Evolutionary conservation across 64 coral and sea anemone genomes (phyloP), one percentile per base, ranked within the genome.

Genomic region (Pachyseris speciosa): DNA sequence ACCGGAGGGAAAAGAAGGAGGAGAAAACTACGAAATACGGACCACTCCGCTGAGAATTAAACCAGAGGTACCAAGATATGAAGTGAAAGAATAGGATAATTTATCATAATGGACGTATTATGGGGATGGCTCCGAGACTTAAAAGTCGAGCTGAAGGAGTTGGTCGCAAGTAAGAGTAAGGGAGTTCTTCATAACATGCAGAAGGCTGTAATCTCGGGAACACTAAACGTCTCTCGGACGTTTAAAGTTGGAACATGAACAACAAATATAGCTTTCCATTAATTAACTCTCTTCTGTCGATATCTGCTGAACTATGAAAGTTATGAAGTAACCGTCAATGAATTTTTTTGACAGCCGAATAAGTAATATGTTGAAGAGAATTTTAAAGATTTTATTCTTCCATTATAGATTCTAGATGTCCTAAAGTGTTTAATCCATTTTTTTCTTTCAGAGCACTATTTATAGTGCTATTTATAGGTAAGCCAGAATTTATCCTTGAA

Each of bases 111-210:
- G 68, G 63, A 69, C 83, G 38, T 86, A 69, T 37, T 86, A 8
- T 20, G 83, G 42, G 83, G 83, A 19, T 86, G 83, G 83, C 48
- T 22, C 33, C 31, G 7, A 29, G 60, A 50, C 61, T 67, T 85
- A 68, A n/a, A 69, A 48, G 64, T 51, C 9, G 32, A 29, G 27
- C 25, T 87, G 48, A 67, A 74, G 50, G 59, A 88, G 60, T 57
- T 88, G 57, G 85, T 88, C 38, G 50, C 48, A 24, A 88, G 51
- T 24, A 73, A 74, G 59, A 53, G 50, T 74, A 75, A 74, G 67
- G 85, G 48, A 48, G 85, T 74, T 51, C 69, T 88, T 10, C 48
- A 61, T 37, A 74, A 74, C 53, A 74, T 88, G 68, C 85, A 88
- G 22, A 88, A 74, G 68, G 68, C 69, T 38, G 42, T 38, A 24